Percentiles rank a stretch among this genome's conserved stretches.
Conservation (phyloP, 2,888 invertebrate genomes). For the Sicus ferrugineus region DNA sequence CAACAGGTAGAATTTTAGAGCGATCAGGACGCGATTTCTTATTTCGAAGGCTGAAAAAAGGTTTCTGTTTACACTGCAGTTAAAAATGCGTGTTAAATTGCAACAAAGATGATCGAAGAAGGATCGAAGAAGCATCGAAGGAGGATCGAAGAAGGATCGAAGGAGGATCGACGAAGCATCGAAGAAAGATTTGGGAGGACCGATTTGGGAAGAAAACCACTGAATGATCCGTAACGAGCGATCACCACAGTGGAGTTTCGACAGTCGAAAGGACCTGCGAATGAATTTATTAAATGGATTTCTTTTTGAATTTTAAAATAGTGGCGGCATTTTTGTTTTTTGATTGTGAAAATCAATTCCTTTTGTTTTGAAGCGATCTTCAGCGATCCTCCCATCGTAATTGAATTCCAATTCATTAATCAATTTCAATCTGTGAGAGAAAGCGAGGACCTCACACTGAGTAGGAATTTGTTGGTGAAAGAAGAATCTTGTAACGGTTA, state of each 20-base stretch:
- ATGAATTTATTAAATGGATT: slow-evolving; percentile 46
- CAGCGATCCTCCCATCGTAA: background rate
- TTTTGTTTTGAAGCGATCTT: background rate
- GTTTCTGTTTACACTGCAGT: background rate
- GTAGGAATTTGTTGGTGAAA: background rate
- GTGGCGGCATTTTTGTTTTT: background rate
- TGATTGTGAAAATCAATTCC: background rate
- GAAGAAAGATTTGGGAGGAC: background rate
- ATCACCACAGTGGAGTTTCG: background rate
- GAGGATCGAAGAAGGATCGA: background rate
- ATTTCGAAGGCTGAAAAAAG: background rate
- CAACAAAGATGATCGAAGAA: slow-evolving; percentile 31
- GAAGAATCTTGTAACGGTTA: background rate
- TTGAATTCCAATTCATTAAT: slow-evolving; percentile 1
- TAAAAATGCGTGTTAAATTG: slow-evolving; percentile 46
- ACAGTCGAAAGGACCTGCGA: background rate
- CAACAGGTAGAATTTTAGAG: background rate
- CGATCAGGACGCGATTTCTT: background rate
- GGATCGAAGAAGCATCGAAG: background rate
- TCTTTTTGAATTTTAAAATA: background rate
- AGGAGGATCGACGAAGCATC: background rate
- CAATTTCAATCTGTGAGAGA: slow-evolving; percentile 33
- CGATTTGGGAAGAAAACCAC: background rate
- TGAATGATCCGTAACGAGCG: too few relatives aligned
- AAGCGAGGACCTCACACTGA: slow-evolving; percentile 53